Evolutionary conservation across 2,797 vertebrate species (phyloP), one percentile per base, ranked within the genome.

Genomic region (Adelosebastes latens): DNA sequence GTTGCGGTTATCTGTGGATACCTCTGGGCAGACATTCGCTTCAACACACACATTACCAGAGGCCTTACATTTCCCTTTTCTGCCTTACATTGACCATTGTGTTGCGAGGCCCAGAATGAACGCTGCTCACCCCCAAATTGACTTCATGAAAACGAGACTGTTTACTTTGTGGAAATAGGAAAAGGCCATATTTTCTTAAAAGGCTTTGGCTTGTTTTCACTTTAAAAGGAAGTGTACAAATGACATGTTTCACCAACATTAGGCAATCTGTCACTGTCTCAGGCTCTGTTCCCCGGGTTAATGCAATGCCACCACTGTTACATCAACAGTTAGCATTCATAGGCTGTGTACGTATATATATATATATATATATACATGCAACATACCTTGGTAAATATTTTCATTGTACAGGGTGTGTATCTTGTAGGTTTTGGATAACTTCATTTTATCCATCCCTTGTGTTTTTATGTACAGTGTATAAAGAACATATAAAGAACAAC

Each of bases 371-470:
- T n/a, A 64, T 32, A 77, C 27, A 67, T 52, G 67, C 88, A 88
- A 93, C 84, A 92, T 66, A 94, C 94, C 95, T 94, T 93, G 90
- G 94, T 96, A 81, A 89, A 94, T 95, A 90, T 94, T 94, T 94
- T 94, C 94, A 85, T 93, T 94, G 96, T 97, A 97, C 95, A 95
- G 96, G 93, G 94, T 94, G 94, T 95, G 91, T 87, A 96, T 97
- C 84, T 97, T 96, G 82, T 96, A 96, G 93, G 94, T 84, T 95
- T 88, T 94, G 96, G 95, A 97, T 97, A 96, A 96, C 90, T 87
- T 88, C 92, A 88, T 93, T 93, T 94, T 87, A 92, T 93, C 88
- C 91, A 90, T 90, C 80, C 72, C 66, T 82, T 89, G 91, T 93
- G 93, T 92, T 92, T 94, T 93, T 90, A 91, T 96, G 94, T 94